Conservation (phyloP, 30 jellyfish, hydroid and myxozoan species). For the Haliclystus octoradiatus region DNA sequence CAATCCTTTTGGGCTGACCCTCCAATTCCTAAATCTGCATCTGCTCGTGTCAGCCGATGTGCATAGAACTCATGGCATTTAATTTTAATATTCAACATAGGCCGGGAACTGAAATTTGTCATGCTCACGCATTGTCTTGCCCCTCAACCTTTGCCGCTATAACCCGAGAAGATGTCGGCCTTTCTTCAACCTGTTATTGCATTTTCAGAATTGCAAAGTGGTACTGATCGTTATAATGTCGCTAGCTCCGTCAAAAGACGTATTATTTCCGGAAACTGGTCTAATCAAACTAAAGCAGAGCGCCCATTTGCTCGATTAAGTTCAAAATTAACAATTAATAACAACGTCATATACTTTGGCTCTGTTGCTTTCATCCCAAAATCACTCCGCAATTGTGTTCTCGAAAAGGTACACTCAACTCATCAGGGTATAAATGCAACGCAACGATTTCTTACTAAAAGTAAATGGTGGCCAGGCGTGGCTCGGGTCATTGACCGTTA, state of each 20-base stretch:
- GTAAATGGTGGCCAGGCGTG: neutral
- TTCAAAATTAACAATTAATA: neutral
- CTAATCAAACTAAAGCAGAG: neutral
- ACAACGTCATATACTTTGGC: neutral
- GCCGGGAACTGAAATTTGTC: too few relatives aligned
- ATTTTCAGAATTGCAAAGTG: too few relatives aligned
- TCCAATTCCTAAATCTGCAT: too few relatives aligned
- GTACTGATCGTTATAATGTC: too few relatives aligned
- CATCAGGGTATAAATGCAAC: neutral
- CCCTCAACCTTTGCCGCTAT: too few relatives aligned
- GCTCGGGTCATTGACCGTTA: neutral
- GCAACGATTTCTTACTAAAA: neutral
- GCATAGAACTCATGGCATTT: too few relatives aligned
- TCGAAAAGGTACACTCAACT: neutral
- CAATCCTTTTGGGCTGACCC: too few relatives aligned
- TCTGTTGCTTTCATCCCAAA: neutral
- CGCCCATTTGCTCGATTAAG: neutral
- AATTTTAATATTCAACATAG: too few relatives aligned
- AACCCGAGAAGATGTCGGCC: too few relatives aligned
- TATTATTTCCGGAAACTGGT: neutral
- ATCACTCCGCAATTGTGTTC: neutral
- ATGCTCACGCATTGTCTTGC: too few relatives aligned
- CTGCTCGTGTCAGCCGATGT: too few relatives aligned
- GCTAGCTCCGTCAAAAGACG: neutral
- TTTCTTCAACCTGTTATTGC: too few relatives aligned